Percentiles rank a stretch among this genome's conserved stretches.
phyloP scores from a whole-genome alignment of 1,140 invertebrate genomes.

The Dinothrombium tinctorium region DNA sequence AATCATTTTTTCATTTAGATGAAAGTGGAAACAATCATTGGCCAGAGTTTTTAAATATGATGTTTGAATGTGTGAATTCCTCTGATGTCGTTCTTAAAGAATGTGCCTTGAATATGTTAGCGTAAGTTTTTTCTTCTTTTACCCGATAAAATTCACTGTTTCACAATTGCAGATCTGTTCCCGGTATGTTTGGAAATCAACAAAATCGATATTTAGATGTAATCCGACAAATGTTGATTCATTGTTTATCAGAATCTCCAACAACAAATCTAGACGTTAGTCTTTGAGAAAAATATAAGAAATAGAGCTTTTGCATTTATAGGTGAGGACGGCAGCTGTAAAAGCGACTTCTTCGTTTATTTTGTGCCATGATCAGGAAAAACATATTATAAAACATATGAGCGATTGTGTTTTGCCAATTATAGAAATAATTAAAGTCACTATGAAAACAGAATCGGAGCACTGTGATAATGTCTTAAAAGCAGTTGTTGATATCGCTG shows the following conservation, averaged over 20 bases:
- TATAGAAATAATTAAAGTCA: conserved; percentile 29
- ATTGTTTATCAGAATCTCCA: conserved; percentile 42
- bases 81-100: conserved; percentile 60
- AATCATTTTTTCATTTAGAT: conserved; percentile 28
- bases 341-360: conserved; percentile 54
- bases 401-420: conserved; percentile 52
- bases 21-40: conserved; percentile 89
- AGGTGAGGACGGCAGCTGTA: conserved; percentile 25
- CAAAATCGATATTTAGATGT: conserved; percentile 61
- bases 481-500: conserved; percentile 72
- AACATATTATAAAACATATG: conserved; percentile 61
- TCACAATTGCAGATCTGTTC: conserved; percentile 41
- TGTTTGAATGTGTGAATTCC: conserved; percentile 79
- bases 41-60: conserved; percentile 86
- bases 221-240: conserved; percentile 79
- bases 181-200: conserved; percentile 87
- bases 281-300: background rate
- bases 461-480: conserved; percentile 78
- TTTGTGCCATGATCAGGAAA: conserved; percentile 67
- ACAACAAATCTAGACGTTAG: conserved; percentile 32
- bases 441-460: conserved; percentile 30
- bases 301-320: conserved; percentile 1
- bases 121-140: conserved; percentile 29
- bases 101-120: conserved; percentile 76
- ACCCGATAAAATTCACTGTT: conserved; percentile 8